Base-by-base conservation (phyloP, 2,888 invertebrate species). In the Orchesella flavescens region DNA sequence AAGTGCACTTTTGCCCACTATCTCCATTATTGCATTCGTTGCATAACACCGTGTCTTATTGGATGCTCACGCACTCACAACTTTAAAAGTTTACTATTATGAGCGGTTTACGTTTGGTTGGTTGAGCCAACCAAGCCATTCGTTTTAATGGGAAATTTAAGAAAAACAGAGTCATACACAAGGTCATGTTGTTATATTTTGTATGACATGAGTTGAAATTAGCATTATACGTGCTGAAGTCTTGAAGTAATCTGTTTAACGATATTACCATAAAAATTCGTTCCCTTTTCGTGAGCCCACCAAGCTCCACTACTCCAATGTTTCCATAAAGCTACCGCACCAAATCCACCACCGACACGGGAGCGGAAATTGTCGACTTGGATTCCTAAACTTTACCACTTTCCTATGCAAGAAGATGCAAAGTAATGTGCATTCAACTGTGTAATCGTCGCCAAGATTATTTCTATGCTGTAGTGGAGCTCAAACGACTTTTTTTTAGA, bases 101-200 rank as follows among this genome's bases (percentile, higher is more conserved):
- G 53, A 13, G 53, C 34, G 34, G 34, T 34, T 34, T 34, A 34
- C 34, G 34, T 34, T 34, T 53, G 53, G 53, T n/a, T 53, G 53
- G 53, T n/a, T 53, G 53, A 53, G n/a, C n/a, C 19, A 53, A 53
- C n/a, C 53, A 17, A 57, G 59, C 19, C 17, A 59, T 59, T 21
- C 19, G 17, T 59, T 59, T 59, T 59, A 59, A 59, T 59, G 23
- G 17, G n/a, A 65, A 65, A 65, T 65, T 15, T 65, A 65, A 34
- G 43, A 19, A 65, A 65, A 65, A 65, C 34, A 65, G 65, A 17
- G 43, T 15, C 34, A 65, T 23, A 17, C 65, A 59, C 65, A 59
- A 59, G 59, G 59, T 53, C 53, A 53, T 53, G n/a, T n/a, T 53
- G 53, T 53, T 53, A 53, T 53, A n/a, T 53, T 53, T 53, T 53